Evolutionary conservation across 2,888 invertebrate species (phyloP).

Genomic region (Odontocolon sp.): DNA sequence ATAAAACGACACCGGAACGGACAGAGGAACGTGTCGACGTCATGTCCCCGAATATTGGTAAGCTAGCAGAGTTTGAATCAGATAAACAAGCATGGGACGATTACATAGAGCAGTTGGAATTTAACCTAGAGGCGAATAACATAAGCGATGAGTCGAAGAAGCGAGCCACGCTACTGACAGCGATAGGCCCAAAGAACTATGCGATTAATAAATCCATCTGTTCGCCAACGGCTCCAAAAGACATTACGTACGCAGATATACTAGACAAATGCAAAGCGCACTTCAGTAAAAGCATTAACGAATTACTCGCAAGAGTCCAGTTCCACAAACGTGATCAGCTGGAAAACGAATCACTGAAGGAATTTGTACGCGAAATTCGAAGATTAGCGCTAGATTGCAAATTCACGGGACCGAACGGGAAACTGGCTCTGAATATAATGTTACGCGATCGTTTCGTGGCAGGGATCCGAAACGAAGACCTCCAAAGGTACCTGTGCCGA

Average conservation of each 20-base stretch:
- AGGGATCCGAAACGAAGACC: slow-evolving; percentile 48
- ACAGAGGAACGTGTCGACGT: slow-evolving; percentile 6
- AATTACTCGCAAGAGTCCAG: slow-evolving; percentile 29
- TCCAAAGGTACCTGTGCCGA: slow-evolving; percentile 48
- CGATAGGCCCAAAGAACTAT: slow-evolving; percentile 35
- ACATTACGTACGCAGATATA: slow-evolving; percentile 12
- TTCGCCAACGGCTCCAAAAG: slow-evolving; percentile 39
- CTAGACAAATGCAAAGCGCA: slow-evolving; percentile 39
- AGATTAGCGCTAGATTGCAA: slow-evolving; percentile 47
- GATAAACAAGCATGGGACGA: slow-evolving; percentile 26
- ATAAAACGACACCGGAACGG: not conserved
- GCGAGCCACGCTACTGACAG: slow-evolving; percentile 44
- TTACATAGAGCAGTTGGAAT: slow-evolving; percentile 30
- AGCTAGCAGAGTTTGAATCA: slow-evolving; percentile 22
- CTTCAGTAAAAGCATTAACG: slow-evolving; percentile 37
- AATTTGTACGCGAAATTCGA: slow-evolving; percentile 45
- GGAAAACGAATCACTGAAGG: slow-evolving; percentile 39
- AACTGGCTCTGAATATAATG: slow-evolving; percentile 43
- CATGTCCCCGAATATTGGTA: slow-evolving; percentile 21
- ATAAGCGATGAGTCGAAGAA: slow-evolving; percentile 24
- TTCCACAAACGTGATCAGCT: slow-evolving; percentile 45
- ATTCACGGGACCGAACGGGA: slow-evolving; percentile 23
- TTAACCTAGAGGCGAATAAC: slow-evolving; percentile 35
- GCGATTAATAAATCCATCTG: slow-evolving; percentile 45
- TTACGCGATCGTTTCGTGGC: slow-evolving; percentile 53